Conservation (phyloP, 2,113 vertebrate genomes). For the Psettodes erumei region DNA sequence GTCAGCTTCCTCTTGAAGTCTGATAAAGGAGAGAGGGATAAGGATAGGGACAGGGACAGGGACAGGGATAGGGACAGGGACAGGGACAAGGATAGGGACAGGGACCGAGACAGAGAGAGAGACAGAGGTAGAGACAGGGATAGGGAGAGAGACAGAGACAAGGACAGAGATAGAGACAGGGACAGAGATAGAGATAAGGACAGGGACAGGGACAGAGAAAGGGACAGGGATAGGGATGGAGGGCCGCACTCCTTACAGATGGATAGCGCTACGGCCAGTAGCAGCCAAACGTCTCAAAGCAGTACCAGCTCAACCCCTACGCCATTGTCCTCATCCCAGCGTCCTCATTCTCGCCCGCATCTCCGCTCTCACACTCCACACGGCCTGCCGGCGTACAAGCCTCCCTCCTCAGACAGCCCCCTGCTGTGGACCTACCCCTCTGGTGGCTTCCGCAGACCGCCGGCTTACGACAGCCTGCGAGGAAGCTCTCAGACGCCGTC, state of each 20-base stretch:
- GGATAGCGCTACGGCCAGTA: conserved; percentile 50
- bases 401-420: conserved; percentile 81
- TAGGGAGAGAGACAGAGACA: neutral
- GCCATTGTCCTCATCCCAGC: conserved; percentile 77
- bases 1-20: conserved; percentile 83
- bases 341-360: conserved; percentile 83
- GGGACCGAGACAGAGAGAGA: conserved; percentile 8
- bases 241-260: conserved; percentile 70
- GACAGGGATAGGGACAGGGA: conserved; percentile 18
- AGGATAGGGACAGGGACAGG: conserved; percentile 24
- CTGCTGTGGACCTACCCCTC: conserved; percentile 93
- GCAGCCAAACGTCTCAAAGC: conserved; percentile 66
- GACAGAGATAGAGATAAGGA: conserved; percentile 38
- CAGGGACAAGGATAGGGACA: neutral
- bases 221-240: conserved; percentile 63
- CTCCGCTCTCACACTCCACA: conserved; percentile 84
- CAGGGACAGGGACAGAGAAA: conserved; percentile 45
- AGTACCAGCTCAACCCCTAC: conserved; percentile 83
- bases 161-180: conserved; percentile 22
- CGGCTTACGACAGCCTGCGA: conserved; percentile 89
- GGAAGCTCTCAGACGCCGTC: conserved; percentile 77
- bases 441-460: conserved; percentile 86
- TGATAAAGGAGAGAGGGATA: conserved; percentile 81
- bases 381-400: conserved; percentile 83
- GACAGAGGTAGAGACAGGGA: conserved; percentile 36